Base-by-base conservation (phyloP, 2,888 invertebrate species). In the Melolontha melolontha region DNA sequence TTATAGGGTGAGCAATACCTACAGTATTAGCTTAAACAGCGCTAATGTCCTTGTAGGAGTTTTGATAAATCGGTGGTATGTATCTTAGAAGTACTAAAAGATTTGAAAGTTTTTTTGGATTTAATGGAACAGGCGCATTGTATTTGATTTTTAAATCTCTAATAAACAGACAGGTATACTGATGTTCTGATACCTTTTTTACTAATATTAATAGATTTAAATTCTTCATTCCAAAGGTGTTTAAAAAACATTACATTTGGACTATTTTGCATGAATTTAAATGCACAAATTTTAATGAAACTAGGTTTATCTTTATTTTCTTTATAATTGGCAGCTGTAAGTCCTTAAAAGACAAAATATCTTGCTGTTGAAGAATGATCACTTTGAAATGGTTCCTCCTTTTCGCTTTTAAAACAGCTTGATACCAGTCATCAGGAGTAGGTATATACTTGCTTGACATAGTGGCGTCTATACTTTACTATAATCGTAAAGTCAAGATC, bases 321-420 rank as follows among this genome's bases (percentile, higher is more conserved):
- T 11, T 49, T 49, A 14, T 14, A 49, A 49, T 49, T 49, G 8
- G 50, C 50, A 49, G 16, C 14, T 49, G 50, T 49, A 49, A 49
- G 16, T 17, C 50, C 16, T 49, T 17, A n/a, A n/a, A n/a, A n/a
- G n/a, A n/a, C n/a, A n/a, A n/a, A n/a, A n/a, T n/a, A n/a, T n/a
- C n/a, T n/a, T n/a, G n/a, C n/a, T n/a, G n/a, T n/a, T n/a, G n/a
- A n/a, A n/a, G n/a, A n/a, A n/a, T n/a, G n/a, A n/a, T 64, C 41
- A 50, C 42, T 29, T 40, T 51, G 51, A 64, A 64, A 51, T n/a
- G 51, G 51, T 8, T 63, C 51, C n/a, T 64, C 51, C 17, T 64
- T 64, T 64, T 40, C 17, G 51, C 41, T 51, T 64, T 57, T 40
- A 57, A 57, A 57, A 57, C 40, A 57, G 40, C 57, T 57, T 57